phyloP scores from a whole-genome alignment of 2,797 vertebrate species.

The Orestias chungarensis region DNA sequence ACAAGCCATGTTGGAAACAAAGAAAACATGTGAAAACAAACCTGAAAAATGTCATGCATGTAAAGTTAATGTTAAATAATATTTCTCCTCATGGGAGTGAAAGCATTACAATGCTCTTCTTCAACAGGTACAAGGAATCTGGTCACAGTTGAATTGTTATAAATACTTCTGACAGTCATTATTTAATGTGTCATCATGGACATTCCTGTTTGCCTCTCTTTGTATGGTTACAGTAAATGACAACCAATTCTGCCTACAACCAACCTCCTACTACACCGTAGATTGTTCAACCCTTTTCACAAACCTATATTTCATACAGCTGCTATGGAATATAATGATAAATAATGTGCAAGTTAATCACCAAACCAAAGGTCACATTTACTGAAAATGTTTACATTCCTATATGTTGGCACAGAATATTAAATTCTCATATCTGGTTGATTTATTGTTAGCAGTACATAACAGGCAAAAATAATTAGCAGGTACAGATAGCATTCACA shows the following conservation, averaged over 20 bases:
- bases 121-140: not conserved
- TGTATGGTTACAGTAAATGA: too few relatives aligned
- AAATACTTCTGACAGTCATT: not conserved
- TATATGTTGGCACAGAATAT: not conserved
- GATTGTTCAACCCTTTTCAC: too few relatives aligned
- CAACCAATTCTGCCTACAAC: too few relatives aligned
- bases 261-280: too few relatives aligned
- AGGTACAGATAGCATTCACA: too few relatives aligned
- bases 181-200: not conserved
- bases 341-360: not conserved
- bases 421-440: not conserved
- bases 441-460: not conserved
- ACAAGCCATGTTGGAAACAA: not conserved
- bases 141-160: not conserved
- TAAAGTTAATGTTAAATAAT: not conserved
- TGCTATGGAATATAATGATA: too few relatives aligned
- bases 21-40: not conserved
- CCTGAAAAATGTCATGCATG: not conserved
- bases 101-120: not conserved
- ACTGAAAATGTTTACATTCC: not conserved
- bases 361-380: not conserved
- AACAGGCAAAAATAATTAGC: too few relatives aligned
- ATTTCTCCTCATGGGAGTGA: not conserved
- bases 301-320: too few relatives aligned
- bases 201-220: not conserved